Base-by-base conservation (phyloP, 2,113 vertebrate species). In the Tonatia bakeri region DNA sequence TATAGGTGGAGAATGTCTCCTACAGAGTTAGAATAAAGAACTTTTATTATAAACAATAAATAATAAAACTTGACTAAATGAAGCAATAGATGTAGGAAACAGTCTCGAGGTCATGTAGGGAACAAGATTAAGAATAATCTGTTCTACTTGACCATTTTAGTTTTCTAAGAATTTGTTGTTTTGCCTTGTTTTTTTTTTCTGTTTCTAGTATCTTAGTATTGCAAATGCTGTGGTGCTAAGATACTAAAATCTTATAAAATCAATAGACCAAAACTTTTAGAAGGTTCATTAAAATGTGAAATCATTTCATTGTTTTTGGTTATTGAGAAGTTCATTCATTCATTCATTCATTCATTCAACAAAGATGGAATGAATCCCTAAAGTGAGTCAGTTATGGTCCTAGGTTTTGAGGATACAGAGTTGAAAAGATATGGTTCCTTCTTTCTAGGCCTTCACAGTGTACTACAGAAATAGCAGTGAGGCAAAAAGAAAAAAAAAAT, bases 31-130 rank as follows among this genome's bases (percentile, higher is more conserved):
- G 76, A 95, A 92, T 88, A 89, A 47, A 93, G 59, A 92, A 59
- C 17, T 95, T 96, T 91, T 93, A 52, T 94, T 93, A 72, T 56
- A 89, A 86, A 93, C 75, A 80, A 76, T 87, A 97, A 95, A 73
- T 91, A 96, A 96, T 72, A 95, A 86, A 92, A 87, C 38, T 43
- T 4, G 3, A 85, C 76, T 36, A 31, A 91, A 16, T 61, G 17
- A 95, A 91, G 45, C 64, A 87, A 75, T 90, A 72, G 80, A 38
- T 61, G 45, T 88, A 87, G 88, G 76, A 77, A 88, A 56, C 12
- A 70, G 65, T 87, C 54, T 85, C 64, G 2, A 3, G 77, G 19
- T 61, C 33, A 59, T 31, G 2, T 69, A 77, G 40, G 20, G 19
- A 89, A 43, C 11, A 75, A 54, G 70, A 52, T 16, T 72, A 8